These are phyloP conservation scores for Pachypanchax playfairii DNA, from an alignment of 2,113 vertebrate genomes.

Conservation along the genomic window DNA sequence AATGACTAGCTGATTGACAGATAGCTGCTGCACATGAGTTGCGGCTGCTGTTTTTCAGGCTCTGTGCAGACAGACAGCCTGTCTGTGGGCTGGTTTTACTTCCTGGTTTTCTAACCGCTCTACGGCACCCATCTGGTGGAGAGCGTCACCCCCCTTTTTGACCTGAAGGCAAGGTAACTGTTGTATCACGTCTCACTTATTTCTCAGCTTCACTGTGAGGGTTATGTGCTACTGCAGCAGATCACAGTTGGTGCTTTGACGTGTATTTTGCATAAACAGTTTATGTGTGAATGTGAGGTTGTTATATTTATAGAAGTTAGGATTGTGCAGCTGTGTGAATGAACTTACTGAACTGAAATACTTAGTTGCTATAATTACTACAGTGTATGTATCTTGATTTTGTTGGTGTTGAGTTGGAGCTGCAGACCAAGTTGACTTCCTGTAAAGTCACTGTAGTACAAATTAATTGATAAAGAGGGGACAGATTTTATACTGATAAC, in stretches of 20 bases:
- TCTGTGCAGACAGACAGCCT: background rate
- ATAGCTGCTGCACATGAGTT: background rate
- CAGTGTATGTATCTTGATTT: background rate
- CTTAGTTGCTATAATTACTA: constrained; percentile 13
- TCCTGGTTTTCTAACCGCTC: constrained; percentile 55
- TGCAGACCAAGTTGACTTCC: too few relatives aligned
- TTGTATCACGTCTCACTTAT: constrained; percentile 22
- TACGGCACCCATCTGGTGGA: constrained; percentile 33
- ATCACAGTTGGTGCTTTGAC: constrained; percentile 22
- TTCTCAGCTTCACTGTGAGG: background rate
- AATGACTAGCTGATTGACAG: background rate
- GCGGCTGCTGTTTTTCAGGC: constrained; percentile 4
- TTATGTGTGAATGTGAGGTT: background rate
- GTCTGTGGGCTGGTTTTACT: constrained; percentile 40
- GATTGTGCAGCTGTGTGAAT: constrained; percentile 62
- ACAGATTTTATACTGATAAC: too few relatives aligned
- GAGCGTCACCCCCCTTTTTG: background rate
- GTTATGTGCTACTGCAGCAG: constrained; percentile 22
- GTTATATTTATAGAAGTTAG: constrained; percentile 54
- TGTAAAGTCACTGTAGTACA: too few relatives aligned
- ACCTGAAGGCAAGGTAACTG: background rate
- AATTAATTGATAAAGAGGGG: too few relatives aligned
- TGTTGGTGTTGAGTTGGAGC: background rate
- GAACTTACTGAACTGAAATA: constrained; percentile 35
- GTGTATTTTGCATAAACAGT: constrained; percentile 39